Evolutionary conservation across 2,888 invertebrate genomes (phyloP), one percentile per base, ranked within the genome.

Genomic region (Sialis fuliginosa): DNA sequence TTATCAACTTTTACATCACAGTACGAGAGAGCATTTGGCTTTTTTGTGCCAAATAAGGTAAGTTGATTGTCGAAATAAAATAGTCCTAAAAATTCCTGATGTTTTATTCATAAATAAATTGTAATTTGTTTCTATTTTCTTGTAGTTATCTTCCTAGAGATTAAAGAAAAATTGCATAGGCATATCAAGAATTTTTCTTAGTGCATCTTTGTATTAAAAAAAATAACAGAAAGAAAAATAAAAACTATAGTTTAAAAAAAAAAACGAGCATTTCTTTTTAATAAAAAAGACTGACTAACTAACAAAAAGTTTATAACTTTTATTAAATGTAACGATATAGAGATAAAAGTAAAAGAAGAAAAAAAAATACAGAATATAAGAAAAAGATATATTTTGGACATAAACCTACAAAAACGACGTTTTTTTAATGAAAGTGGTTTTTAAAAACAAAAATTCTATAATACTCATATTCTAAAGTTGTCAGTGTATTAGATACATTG

Each of bases 121-220:
- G 22, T 22, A 22, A 22, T 22, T 22, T 22, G 48, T 46, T 44
- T 44, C 51, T 52, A 49, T 48, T 56, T 58, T 54, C 53, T 22
- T 22, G 22, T 4, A 54, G 57, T 56, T 57, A 52, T 55, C 54
- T 58, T 55, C 55, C 39, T 54, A 55, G 55, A 55, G 49, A 48
- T 48, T 50, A 49, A 51, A 22, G 22, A 22, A 22, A 22, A 22
- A 57, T 52, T 57, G 58, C 60, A 58, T 54, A 58, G 57, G 59
- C 60, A 60, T 60, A 60, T 60, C 60, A 60, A 55, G 42, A 48
- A 22, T 22, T 22, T 22, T 22, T 22, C 22, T 22, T 22, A 22
- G 22, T 22, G 22, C 22, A 22, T 22, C 22, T 22, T 22, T 22
- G 22, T 22, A 22, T 22, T 22, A 22, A 22, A 22, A 22, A 22